Conservation (phyloP, 2,888 invertebrate genomes). For the Ceriagrion tenellum region DNA sequence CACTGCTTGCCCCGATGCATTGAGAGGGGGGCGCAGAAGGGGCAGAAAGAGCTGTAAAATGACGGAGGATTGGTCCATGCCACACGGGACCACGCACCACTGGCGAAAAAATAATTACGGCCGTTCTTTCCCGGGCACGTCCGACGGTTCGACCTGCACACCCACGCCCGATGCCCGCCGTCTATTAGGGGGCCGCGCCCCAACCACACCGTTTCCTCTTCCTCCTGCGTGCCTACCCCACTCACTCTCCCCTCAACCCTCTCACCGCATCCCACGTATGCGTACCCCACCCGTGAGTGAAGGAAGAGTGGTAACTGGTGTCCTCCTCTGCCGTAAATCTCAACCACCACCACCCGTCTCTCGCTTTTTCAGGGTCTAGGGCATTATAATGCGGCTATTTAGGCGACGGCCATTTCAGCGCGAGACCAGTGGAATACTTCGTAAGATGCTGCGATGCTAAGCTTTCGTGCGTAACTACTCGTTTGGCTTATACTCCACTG, state of each 20-base stretch:
- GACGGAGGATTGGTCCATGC: conserved; percentile 39
- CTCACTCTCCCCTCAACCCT: background rate
- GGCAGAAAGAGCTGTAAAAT: conserved; percentile 1
- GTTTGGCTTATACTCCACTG: too few species aligned
- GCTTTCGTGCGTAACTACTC: too few species aligned
- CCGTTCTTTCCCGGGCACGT: background rate
- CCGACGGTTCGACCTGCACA: background rate
- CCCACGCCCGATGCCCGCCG: background rate
- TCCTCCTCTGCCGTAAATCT: background rate
- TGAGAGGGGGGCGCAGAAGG: background rate
- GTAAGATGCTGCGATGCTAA: too few species aligned
- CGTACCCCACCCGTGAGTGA: background rate
- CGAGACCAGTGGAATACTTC: too few species aligned
- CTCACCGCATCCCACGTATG: background rate
- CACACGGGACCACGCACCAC: background rate
- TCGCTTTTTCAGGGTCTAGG: too few species aligned
- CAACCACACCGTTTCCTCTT: too few species aligned
- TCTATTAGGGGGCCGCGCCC: background rate
- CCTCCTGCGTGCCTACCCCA: background rate
- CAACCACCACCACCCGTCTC: too few species aligned
- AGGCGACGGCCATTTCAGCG: too few species aligned
- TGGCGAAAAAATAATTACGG: background rate
- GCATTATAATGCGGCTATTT: too few species aligned
- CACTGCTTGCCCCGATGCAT: background rate
- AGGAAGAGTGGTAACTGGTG: background rate